Conservation (phyloP, 2,113 vertebrate species). For the Nicator chloris region DNA sequence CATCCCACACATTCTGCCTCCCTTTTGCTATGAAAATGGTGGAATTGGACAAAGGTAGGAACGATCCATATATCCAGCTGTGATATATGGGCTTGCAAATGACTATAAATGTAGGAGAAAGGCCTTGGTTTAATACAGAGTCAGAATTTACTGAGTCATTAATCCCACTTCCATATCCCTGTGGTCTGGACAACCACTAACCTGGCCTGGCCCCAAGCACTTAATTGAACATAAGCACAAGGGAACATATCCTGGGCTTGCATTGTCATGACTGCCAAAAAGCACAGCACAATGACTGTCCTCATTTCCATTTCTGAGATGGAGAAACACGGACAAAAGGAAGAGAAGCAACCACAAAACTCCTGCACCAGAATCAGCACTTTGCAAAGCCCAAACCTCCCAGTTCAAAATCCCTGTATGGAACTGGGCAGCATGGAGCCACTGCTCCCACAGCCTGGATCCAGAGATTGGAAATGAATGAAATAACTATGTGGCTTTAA, state of each 20-base stretch:
- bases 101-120: neutral
- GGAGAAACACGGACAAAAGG: neutral
- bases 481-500: fast-evolving
- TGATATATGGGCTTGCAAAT: neutral
- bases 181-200: slow-evolving; percentile 30
- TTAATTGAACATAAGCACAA: neutral
- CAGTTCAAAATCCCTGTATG: neutral
- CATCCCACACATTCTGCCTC: neutral
- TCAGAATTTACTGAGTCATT: neutral
- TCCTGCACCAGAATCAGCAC: neutral
- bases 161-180: neutral
- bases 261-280: neutral
- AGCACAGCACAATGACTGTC: neutral
- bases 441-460: neutral
- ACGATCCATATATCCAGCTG: neutral
- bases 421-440: neutral
- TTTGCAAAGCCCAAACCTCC: neutral
- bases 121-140: neutral
- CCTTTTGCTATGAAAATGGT: neutral
- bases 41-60: neutral
- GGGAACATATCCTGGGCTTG: neutral
- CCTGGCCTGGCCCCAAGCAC: neutral
- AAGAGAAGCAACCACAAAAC: neutral
- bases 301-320: neutral
- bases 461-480: neutral